A percentile compares a stretch with the other conserved stretches of the same genome.
phyloP scores from a whole-genome alignment of 2,797 vertebrate genomes.

The Tapera naevia region DNA sequence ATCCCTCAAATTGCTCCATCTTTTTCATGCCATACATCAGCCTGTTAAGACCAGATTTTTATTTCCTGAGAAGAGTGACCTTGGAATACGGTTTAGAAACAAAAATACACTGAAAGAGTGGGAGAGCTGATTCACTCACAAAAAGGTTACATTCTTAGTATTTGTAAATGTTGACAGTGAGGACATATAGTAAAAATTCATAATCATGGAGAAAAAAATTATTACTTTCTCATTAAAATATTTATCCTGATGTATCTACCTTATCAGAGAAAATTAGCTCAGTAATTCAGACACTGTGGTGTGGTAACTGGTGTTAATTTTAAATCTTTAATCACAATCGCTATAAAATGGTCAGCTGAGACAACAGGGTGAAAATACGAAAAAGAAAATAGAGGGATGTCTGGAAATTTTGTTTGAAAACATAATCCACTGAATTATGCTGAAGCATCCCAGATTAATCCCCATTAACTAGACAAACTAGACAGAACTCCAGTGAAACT shows the following conservation, averaged over 20 bases:
- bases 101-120: not conserved
- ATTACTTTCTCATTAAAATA: not conserved
- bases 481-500: not conserved
- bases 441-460: not conserved
- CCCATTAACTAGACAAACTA: not conserved
- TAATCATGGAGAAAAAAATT: not conserved
- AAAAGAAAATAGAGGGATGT: not conserved
- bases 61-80: not conserved
- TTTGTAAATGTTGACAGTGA: not conserved
- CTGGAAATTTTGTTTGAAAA: not conserved
- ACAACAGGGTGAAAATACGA: not conserved
- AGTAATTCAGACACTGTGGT: not conserved
- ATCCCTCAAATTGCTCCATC: not conserved
- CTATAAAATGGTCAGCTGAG: not conserved
- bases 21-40: not conserved
- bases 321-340: not conserved
- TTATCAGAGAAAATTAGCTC: not conserved
- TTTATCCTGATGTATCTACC: not conserved
- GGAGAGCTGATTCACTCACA: not conserved
- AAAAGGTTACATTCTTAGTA: not conserved
- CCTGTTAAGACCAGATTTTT: not conserved
- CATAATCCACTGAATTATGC: not conserved
- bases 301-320: not conserved
- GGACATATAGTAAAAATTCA: not conserved
- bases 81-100: not conserved